Conservation (phyloP, 1,140 invertebrate genomes). For the Lasioglossum albipes region DNA sequence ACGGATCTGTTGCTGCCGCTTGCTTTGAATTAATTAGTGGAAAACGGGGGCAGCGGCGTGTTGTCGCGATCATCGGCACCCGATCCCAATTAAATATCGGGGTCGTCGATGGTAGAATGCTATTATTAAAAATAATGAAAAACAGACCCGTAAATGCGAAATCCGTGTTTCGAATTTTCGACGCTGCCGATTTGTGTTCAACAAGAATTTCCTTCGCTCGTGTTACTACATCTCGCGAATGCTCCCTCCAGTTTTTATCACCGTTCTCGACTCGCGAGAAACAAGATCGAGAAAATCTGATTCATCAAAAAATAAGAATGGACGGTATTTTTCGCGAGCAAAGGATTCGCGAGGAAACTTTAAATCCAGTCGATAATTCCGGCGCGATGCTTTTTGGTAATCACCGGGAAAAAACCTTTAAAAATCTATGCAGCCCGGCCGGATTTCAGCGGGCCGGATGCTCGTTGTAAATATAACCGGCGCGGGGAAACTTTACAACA, state of each 20-base stretch:
- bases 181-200: too few relatives aligned
- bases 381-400: background rate
- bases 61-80: background rate
- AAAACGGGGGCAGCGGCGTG: too few relatives aligned
- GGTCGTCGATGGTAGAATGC: too few relatives aligned
- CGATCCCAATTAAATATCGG: constrained; percentile 13
- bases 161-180: background rate
- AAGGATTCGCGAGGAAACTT: background rate
- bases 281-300: too few relatives aligned
- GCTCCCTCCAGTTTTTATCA: too few relatives aligned
- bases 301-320: too few relatives aligned
- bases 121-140: constrained; percentile 33
- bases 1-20: background rate
- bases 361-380: background rate
- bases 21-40: background rate
- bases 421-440: background rate
- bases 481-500: background rate
- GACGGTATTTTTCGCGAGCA: too few relatives aligned
- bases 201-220: too few relatives aligned
- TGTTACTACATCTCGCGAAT: too few relatives aligned
- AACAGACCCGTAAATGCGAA: too few relatives aligned
- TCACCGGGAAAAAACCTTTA: background rate
- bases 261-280: too few relatives aligned
- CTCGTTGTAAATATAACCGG: background rate
- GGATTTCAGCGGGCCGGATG: background rate